Percentiles rank a stretch among this genome's conserved stretches.
Conservation (phyloP, 2,797 vertebrate genomes). For the Tragelaphus eurycerus region DNA sequence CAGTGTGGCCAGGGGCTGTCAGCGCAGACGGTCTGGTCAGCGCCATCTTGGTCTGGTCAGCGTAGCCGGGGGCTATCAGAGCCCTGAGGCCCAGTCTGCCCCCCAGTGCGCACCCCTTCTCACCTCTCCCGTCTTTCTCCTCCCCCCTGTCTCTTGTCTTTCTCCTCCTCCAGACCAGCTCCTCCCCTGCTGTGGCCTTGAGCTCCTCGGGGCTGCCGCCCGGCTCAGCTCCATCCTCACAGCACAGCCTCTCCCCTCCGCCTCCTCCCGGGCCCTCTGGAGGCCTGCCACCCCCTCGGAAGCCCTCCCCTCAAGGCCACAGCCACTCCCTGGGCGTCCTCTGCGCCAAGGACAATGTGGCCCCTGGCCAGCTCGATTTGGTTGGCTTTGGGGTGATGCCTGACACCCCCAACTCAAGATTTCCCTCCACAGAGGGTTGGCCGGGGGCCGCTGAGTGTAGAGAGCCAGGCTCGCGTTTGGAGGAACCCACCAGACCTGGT, state of each 20-base stretch:
- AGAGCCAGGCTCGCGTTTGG: not conserved
- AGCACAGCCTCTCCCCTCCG: conserved; percentile 27
- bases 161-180: conserved; percentile 88
- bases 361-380: conserved; percentile 2
- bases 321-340: conserved; percentile 78
- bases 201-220: conserved; percentile 81
- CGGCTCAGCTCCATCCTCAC: conserved; percentile 70
- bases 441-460: conserved; percentile 74
- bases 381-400: conserved; percentile 74
- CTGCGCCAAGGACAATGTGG: conserved; percentile 83
- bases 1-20: not conserved
- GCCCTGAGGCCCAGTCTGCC: not conserved
- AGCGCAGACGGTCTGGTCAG: not conserved
- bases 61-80: not conserved
- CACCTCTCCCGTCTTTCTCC: conserved; percentile 29
- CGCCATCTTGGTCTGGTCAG: too few species aligned
- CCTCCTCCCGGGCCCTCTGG: not conserved
- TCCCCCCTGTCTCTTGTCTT: conserved; percentile 58
- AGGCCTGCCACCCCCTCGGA: not conserved
- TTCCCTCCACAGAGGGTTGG: conserved; percentile 75
- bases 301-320: not conserved
- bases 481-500: not conserved
- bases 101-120: not conserved
- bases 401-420: conserved; percentile 77
- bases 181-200: conserved; percentile 88